A percentile compares a stretch with the other conserved stretches of the same genome.
These are phyloP conservation scores for Yponomeuta plumbellus DNA, from an alignment of 2,888 invertebrate genomes.

Conservation along the genomic window DNA sequence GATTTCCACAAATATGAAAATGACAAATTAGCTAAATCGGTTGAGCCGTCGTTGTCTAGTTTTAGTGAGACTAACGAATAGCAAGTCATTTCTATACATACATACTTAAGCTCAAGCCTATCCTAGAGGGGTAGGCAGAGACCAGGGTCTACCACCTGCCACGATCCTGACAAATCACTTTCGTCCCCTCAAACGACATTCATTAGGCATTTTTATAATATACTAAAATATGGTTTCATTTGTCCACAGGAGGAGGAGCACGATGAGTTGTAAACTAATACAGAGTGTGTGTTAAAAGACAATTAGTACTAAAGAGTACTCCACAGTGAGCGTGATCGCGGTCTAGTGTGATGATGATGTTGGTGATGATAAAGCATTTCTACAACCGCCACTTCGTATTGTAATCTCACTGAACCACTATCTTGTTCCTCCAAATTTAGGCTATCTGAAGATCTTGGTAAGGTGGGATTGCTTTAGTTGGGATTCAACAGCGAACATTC, in stretches of 20 bases:
- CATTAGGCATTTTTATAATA: no score
- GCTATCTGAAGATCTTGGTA: neutral
- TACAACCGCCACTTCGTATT: neutral
- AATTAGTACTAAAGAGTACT: constrained; percentile 48
- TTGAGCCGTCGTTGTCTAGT: no score
- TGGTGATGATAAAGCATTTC: constrained; percentile 7
- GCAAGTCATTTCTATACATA: no score
- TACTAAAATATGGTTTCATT: constrained; percentile 25
- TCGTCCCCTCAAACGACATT: no score
- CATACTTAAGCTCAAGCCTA: no score
- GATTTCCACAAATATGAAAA: no score
- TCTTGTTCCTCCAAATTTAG: neutral
- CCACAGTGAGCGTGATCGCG: constrained; percentile 26
- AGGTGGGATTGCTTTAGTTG: neutral
- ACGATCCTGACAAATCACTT: no score
- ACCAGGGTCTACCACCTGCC: no score
- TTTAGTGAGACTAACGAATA: no score
- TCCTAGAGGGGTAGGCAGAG: no score
- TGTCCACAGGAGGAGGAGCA: constrained; percentile 69
- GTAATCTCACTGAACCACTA: neutral
- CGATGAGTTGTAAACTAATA: constrained; percentile 61
- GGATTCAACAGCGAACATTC: neutral
- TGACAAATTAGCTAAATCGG: no score
- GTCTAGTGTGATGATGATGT: constrained; percentile 13
- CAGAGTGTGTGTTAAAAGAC: constrained; percentile 49